Evolutionary conservation across 2,113 vertebrate species (phyloP), one percentile per base, ranked within the genome.

Genomic region (Haemorhous mexicanus): DNA sequence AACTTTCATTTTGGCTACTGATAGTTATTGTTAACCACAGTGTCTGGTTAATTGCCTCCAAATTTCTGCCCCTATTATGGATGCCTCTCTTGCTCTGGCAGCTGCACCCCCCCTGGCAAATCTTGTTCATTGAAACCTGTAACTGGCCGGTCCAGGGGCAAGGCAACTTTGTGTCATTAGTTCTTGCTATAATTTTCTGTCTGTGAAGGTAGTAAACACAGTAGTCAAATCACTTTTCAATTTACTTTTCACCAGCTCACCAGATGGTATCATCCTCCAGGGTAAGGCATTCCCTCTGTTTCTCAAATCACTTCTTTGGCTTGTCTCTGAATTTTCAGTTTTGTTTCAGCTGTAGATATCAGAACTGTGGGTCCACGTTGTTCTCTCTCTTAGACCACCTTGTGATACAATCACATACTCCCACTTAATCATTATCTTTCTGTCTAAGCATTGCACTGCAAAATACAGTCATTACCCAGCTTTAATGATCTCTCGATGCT

Each of bases 241-340:
- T 23, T 37, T 35, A 11, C 67, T 77, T 81, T 89, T 67, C 52
- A 63, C 16, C 3, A 7, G 9, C 39, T 68, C 27, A 35, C 19
- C 2, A 7, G 64, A 50, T 50, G 18, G 3, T 58, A 43, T 55
- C 4, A 0, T 62, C 10, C 30, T 87, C 11, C 1, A 2, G 21
- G 32, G 26, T 22, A 35, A 63, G 43, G n/a, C 18, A 10, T 72
- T 82, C 44, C 15, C 13, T 84, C 52, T 67, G 5, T 89, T 74
- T 67, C 21, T 78, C 35, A 20, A 8, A 27, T 75, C 10, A 9
- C 33, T 70, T 44, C 21, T 35, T 27, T 75, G 66, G 14, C 47
- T 75, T 55, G 35, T 63, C 37, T 61, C n/a, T 39, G 46, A 28
- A 50, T 74, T 87, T 55, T 19, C 9, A n/a, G 73, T 33, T 21